phyloP scores from a whole-genome alignment of 1,140 invertebrate species.

The Aporrectodea caliginosa region DNA sequence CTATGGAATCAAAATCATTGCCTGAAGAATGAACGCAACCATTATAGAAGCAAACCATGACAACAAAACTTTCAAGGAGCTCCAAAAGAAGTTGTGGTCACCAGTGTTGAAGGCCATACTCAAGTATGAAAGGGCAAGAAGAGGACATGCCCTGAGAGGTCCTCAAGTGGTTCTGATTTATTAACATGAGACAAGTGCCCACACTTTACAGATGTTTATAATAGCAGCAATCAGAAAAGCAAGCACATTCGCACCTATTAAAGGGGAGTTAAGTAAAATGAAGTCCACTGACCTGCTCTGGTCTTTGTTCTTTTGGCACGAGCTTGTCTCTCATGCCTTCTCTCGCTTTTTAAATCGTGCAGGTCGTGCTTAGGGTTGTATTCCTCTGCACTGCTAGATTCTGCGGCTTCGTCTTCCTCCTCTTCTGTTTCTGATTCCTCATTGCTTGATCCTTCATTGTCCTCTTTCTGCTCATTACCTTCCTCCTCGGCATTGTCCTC shows the following conservation, averaged over 20 bases:
- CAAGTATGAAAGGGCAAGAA: neutral
- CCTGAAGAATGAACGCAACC: too few species aligned
- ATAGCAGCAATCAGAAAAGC: too few species aligned
- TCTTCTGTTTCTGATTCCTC: constrained; percentile 20
- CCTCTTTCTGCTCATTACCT: constrained; percentile 13
- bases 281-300: neutral
- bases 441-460: constrained; percentile 40
- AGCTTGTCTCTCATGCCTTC: constrained; percentile 18
- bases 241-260: too few species aligned
- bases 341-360: constrained; percentile 10
- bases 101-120: neutral
- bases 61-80: too few species aligned
- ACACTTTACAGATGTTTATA: neutral
- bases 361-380: constrained; percentile 15
- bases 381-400: constrained; percentile 3
- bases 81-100: too few species aligned
- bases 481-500: constrained; percentile 20
- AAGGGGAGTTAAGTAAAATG: neutral
- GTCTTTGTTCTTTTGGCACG: constrained; percentile 11
- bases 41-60: too few species aligned
- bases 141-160: neutral
- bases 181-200: neutral
- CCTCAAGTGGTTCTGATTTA: neutral
- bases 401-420: neutral
- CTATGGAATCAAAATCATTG: too few species aligned